Evolutionary conservation across 2,113 vertebrate species (phyloP).

Genomic region (Nanorana parkeri): DNA sequence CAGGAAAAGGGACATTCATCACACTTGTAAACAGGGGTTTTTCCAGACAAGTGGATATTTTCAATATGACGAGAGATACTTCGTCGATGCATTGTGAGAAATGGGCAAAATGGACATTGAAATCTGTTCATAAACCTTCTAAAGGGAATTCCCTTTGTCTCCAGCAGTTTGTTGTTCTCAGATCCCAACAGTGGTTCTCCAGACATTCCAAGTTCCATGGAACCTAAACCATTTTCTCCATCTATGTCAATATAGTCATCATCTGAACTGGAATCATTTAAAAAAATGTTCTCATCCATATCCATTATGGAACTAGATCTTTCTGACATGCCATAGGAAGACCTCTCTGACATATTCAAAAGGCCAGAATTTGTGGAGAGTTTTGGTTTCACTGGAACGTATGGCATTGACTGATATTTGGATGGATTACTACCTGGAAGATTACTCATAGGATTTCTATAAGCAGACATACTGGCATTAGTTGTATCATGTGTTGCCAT

Average conservation of each 20-base stretch:
- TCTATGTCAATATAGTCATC: slow-evolving; percentile 90
- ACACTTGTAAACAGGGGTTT: slow-evolving; percentile 95
- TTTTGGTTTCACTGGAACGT: slow-evolving; percentile 85
- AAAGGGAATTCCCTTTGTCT: slow-evolving; percentile 96
- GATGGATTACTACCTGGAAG: slow-evolving; percentile 76
- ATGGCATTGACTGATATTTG: slow-evolving; percentile 83
- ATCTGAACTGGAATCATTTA: slow-evolving; percentile 93
- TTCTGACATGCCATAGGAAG: slow-evolving; percentile 79
- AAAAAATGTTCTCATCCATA: slow-evolving; percentile 80
- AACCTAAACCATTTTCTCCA: slow-evolving; percentile 87
- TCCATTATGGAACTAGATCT: slow-evolving; percentile 80
- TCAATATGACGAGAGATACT: slow-evolving; percentile 98
- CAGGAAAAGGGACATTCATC: slow-evolving; percentile 95
- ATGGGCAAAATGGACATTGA: slow-evolving; percentile 97
- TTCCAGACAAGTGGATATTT: slow-evolving; percentile 95
- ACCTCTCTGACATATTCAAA: slow-evolving; percentile 89
- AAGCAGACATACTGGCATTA: slow-evolving; percentile 72
- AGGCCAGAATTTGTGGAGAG: slow-evolving; percentile 84
- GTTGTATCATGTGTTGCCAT: slow-evolving; percentile 76
- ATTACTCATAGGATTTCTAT: slow-evolving; percentile 72
- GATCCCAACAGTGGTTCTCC: slow-evolving; percentile 91
- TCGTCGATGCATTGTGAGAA: slow-evolving; percentile 93
- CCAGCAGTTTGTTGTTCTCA: slow-evolving; percentile 92
- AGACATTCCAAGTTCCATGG: slow-evolving; percentile 81
- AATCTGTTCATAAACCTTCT: slow-evolving; percentile 95